Base-by-base conservation (phyloP, 1,140 invertebrate genomes). In the Vollenhovia emeryi region DNA sequence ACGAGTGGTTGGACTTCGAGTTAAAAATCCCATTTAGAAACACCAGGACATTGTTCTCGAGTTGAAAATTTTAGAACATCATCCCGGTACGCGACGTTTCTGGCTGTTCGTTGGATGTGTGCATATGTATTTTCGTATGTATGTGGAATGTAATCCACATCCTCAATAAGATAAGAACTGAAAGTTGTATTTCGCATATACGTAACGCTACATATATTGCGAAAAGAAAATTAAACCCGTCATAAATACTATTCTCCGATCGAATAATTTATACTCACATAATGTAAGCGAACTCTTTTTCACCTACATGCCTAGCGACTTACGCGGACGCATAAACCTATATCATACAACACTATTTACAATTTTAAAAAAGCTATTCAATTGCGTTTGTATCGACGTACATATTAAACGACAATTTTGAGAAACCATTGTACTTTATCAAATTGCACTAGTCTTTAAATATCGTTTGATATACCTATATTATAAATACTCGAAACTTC, bases 241-340 rank as follows among this genome's bases (percentile, higher is more conserved):
- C 27, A 30, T 6, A 45, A 69, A 27, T 71, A n/a, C n/a, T n/a
- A 40, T 36, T 59, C 15, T 2, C 5, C 27, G 21, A 1, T 21
- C 13, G 13, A 73, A 74, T 87, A 68, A 88, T 88, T 78, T 85
- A 73, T 85, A 13, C 36, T 87, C 87, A 87, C 87, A 68, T 62
- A 15, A 36, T 85, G 57, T 79, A 85, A 68, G 62, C 43, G 9
- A 48, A 3, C 11, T 24, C 3, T 11, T 1, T 13, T 60, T n/a
- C 0, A 75, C 15, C 1, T 36, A 36, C 8, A 74, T n/a, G 8
- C 3, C 21, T 57, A 57, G 4, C 5, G 4, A 59, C 6, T 55
- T 74, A 74, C 9, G n/a, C n/a, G 18, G 3, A 43, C 21, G 18
- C 21, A 40, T 24, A 18, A 33, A 57, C 2, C 15, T 60, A 59